Percentiles rank a stretch among this genome's conserved stretches.
phyloP scores from a whole-genome alignment of 1,140 invertebrate species.

The Drosophila kurseongensis region DNA sequence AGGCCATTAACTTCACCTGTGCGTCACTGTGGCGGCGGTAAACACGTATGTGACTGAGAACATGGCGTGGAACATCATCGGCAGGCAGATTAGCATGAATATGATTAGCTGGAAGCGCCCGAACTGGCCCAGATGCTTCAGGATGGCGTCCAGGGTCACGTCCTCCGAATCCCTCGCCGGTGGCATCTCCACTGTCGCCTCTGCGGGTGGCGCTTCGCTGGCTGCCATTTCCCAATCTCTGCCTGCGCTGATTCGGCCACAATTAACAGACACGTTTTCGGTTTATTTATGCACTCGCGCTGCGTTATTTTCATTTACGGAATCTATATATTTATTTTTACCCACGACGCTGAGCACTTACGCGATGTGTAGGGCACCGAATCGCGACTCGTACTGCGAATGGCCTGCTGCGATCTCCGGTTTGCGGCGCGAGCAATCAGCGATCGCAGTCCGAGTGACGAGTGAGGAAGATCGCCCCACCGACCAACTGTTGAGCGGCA shows the following conservation, averaged over 20 bases:
- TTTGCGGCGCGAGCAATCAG: conserved; percentile 9
- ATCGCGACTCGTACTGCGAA: conserved; percentile 33
- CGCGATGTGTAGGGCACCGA: conserved; percentile 34
- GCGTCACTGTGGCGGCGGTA: conserved; percentile 86
- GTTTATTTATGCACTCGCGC: conserved; percentile 39
- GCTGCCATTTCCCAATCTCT: conserved; percentile 51
- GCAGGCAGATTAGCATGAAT: conserved; percentile 85
- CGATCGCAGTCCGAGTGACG: conserved; percentile 29
- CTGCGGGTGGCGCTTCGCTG: conserved; percentile 35
- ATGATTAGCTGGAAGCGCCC: conserved; percentile 86
- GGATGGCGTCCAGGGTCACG: conserved; percentile 77
- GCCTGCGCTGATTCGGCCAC: conserved; percentile 5
- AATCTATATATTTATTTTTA: conserved; percentile 55
- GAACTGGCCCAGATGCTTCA: conserved; percentile 86
- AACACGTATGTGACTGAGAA: conserved; percentile 86
- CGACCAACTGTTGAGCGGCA: conserved; percentile 37
- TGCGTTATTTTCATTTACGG: conserved; percentile 41
- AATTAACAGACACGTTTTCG: conserved; percentile 31
- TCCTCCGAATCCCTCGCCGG: conserved; percentile 64
- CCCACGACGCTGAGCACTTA: conserved; percentile 20
- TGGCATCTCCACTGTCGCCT: conserved; percentile 26
- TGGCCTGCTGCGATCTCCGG: conserved; percentile 16
- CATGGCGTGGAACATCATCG: conserved; percentile 86
- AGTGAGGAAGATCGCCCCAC: conserved; percentile 27
- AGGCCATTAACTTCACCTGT: conserved; percentile 85